A percentile compares a stretch with the other conserved stretches of the same genome.
Evolutionary conservation across 2,888 invertebrate species (phyloP).

Genomic region (Cosmia pyralina): DNA sequence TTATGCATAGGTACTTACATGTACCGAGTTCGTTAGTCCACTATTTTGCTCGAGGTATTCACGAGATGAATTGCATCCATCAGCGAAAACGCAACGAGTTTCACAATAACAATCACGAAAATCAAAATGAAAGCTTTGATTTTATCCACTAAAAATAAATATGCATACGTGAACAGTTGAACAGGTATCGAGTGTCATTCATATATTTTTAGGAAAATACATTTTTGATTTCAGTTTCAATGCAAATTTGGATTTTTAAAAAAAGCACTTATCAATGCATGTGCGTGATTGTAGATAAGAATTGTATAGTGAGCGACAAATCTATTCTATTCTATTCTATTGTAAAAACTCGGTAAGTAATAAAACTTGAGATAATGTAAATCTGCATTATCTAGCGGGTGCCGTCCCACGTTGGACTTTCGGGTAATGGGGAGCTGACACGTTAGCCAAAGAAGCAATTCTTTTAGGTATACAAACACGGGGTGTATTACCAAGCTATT

Average conservation of each 20-base stretch:
- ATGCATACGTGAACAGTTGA: constrained; percentile 9
- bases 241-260: constrained; percentile 8
- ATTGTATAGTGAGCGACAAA: constrained; percentile 6
- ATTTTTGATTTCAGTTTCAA: constrained; percentile 1
- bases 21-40: constrained; percentile 71
- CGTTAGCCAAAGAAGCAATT: too few species aligned
- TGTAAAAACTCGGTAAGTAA: too few species aligned
- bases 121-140: constrained; percentile 43
- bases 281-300: constrained; percentile 11
- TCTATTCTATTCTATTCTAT: too few species aligned
- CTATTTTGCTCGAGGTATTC: constrained; percentile 69
- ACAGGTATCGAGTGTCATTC: constrained; percentile 4
- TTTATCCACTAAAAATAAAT: constrained; percentile 23
- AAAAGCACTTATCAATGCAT: background rate
- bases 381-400: too few species aligned
- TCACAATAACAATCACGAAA: constrained; percentile 46
- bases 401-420: too few species aligned
- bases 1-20: constrained; percentile 56
- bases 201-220: constrained; percentile 27
- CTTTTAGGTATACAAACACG: too few species aligned
- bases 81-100: constrained; percentile 43
- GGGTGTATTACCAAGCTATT: too few species aligned
- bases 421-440: too few species aligned
- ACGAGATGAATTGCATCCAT: constrained; percentile 57
- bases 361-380: background rate